These are phyloP conservation scores for Asbolus verrucosus DNA, from an alignment of 1,140 invertebrate species.

Conservation along the genomic window DNA sequence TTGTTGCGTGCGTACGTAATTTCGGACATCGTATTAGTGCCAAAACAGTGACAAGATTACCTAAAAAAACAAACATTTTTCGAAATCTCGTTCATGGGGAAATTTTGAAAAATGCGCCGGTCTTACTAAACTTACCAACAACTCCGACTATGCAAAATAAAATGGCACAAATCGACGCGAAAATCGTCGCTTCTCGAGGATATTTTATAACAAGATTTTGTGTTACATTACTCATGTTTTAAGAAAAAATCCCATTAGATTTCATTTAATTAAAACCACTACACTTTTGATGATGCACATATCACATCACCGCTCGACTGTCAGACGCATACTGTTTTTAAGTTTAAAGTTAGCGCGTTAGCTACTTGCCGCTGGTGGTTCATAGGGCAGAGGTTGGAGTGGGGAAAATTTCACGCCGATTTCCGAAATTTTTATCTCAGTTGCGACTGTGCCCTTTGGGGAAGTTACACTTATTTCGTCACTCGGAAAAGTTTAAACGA, in stretches of 20 bases:
- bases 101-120: constrained; percentile 36
- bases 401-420: constrained; percentile 11
- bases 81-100: neutral
- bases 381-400: constrained; percentile 19
- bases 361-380: neutral
- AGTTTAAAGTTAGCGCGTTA: constrained; percentile 9
- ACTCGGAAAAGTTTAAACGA: too few species aligned
- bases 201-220: constrained; percentile 65
- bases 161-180: constrained; percentile 81
- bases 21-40: constrained; percentile 81
- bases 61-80: constrained; percentile 67
- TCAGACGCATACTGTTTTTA: constrained; percentile 28
- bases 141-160: constrained; percentile 83
- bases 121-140: constrained; percentile 71
- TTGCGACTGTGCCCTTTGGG: too few species aligned
- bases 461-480: too few species aligned
- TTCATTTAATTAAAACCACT: constrained; percentile 6
- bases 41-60: constrained; percentile 84
- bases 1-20: constrained; percentile 84
- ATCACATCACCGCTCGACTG: constrained; percentile 20
- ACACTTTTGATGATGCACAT: constrained; percentile 22
- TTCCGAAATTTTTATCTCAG: too few species aligned
- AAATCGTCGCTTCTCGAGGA: constrained; percentile 79
- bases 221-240: constrained; percentile 35
- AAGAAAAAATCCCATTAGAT: constrained; percentile 4